Percentiles rank a stretch among this genome's conserved stretches.
Evolutionary conservation across 2,888 invertebrate genomes (phyloP).

Genomic region (Aquatica leii): DNA sequence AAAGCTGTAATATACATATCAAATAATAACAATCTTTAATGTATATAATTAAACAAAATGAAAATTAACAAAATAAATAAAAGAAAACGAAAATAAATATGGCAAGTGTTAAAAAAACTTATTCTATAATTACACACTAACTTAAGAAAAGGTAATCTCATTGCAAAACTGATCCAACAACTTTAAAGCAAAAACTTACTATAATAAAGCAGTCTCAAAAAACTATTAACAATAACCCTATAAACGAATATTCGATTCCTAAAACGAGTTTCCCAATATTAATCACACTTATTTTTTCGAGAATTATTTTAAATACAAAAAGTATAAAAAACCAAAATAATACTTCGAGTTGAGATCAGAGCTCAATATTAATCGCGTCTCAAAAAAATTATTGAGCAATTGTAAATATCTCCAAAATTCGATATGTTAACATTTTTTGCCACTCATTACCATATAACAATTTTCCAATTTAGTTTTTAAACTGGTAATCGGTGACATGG

Average conservation of each 20-base stretch:
- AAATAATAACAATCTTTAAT: constrained; percentile 2
- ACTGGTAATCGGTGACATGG: constrained; percentile 54
- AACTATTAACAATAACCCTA: neutral
- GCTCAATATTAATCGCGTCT: constrained; percentile 2
- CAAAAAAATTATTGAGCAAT: constrained; percentile 3
- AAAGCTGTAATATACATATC: neutral
- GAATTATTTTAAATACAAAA: neutral
- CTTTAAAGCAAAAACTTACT: neutral
- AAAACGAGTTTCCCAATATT: too few relatives aligned
- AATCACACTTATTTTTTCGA: too few relatives aligned
- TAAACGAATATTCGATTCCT: too few relatives aligned
- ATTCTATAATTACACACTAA: neutral
- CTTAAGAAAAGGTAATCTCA: neutral
- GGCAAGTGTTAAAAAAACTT: neutral
- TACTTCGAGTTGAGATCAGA: constrained; percentile 7
- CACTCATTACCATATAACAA: constrained; percentile 54
- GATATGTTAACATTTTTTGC: constrained; percentile 40
- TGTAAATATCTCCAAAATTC: constrained; percentile 13
- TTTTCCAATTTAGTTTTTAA: constrained; percentile 51
- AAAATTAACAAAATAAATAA: constrained; percentile 3
- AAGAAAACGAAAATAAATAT: constrained; percentile 1
- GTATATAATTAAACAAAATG: constrained; percentile 6
- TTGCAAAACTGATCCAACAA: neutral
- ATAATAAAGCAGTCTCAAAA: constrained; percentile 5
- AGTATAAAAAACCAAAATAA: neutral